Percentiles rank a stretch among this genome's conserved stretches.
phyloP scores from a whole-genome alignment of 2,888 invertebrate species.

The Lissocephala sabroskyi region DNA sequence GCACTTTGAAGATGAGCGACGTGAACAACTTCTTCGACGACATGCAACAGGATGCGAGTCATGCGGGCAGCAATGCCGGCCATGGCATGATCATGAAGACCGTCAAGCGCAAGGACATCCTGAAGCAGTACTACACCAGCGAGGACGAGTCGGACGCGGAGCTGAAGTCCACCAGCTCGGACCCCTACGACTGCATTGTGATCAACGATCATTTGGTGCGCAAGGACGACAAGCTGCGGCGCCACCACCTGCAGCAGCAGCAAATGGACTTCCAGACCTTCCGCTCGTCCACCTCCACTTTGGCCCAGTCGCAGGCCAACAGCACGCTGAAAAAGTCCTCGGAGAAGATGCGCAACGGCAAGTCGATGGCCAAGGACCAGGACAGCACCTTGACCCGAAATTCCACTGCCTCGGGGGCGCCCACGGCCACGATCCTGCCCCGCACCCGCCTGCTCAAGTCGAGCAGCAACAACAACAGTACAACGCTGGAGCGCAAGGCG shows the following conservation, averaged over 20 bases:
- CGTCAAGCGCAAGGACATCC: slow-evolving; percentile 81
- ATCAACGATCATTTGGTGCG: slow-evolving; percentile 81
- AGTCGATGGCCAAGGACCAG: slow-evolving; percentile 42
- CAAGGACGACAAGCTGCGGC: slow-evolving; percentile 72
- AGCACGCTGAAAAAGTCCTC: slow-evolving; percentile 68
- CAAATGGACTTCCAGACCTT: slow-evolving; percentile 74
- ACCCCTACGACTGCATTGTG: slow-evolving; percentile 86
- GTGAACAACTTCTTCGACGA: slow-evolving; percentile 74
- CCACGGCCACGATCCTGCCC: slow-evolving; percentile 69
- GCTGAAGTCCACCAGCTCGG: slow-evolving; percentile 78
- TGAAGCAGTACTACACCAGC: slow-evolving; percentile 79
- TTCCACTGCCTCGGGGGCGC: slow-evolving; percentile 67
- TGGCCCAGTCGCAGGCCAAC: slow-evolving; percentile 24
- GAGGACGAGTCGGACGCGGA: slow-evolving; percentile 76
- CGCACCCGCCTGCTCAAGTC: slow-evolving; percentile 69
- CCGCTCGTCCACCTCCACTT: slow-evolving; percentile 73
- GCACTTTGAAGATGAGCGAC: slow-evolving; percentile 73
- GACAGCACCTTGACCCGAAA: slow-evolving; percentile 74
- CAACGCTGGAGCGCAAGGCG: slow-evolving; percentile 53
- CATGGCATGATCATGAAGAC: slow-evolving; percentile 81
- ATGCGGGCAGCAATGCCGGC: slow-evolving; percentile 74
- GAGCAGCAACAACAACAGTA: slow-evolving; percentile 71
- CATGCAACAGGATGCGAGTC: slow-evolving; percentile 34
- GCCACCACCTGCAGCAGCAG: slow-evolving; percentile 57
- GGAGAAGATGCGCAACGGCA: slow-evolving; percentile 31